A percentile compares a stretch with the other conserved stretches of the same genome.
Conservation (phyloP, 2,113 vertebrate genomes). For the Cricetomys ansorgei region DNA sequence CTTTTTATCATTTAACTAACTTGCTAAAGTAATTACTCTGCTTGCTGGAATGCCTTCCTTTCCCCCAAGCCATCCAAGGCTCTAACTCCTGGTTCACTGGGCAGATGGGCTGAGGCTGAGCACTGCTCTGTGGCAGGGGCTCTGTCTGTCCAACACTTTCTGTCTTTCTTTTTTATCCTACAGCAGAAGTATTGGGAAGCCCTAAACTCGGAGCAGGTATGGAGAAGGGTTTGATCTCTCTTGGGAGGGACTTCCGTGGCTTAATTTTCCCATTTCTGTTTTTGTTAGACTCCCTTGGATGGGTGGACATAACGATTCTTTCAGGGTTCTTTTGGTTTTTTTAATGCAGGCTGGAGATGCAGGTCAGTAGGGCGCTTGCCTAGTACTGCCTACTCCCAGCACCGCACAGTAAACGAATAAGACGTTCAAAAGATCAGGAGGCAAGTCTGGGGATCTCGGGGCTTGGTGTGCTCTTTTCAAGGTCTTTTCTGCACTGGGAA, state of each 20-base stretch:
- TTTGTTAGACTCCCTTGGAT: not conserved
- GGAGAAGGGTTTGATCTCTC: slow-evolving; percentile 15
- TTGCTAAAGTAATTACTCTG: not conserved
- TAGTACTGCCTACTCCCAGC: not conserved
- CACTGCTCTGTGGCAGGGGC: not conserved
- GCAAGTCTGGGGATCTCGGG: not conserved
- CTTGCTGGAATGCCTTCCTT: not conserved
- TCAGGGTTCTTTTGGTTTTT: too few relatives aligned
- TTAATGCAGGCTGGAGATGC: not conserved
- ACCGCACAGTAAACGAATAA: not conserved
- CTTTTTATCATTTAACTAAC: slow-evolving; percentile 20
- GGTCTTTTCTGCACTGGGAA: not conserved
- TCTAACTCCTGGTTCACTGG: not conserved
- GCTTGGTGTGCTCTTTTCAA: not conserved
- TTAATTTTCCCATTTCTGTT: slow-evolving; percentile 31
- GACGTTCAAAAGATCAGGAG: not conserved
- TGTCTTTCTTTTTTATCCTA: slow-evolving; percentile 53
- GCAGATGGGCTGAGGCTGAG: not conserved
- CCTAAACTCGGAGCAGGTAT: slow-evolving; percentile 77
- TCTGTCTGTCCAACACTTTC: slow-evolving; percentile 27
- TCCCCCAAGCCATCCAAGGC: not conserved
- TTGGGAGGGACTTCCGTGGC: slow-evolving; percentile 33
- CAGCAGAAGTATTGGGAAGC: slow-evolving; percentile 72
- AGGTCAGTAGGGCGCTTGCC: not conserved
- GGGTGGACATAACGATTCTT: not conserved